A percentile compares a stretch with the other conserved stretches of the same genome.
Evolutionary conservation across 2,797 vertebrate species (phyloP).

Genomic region (Sebastes alutus): DNA sequence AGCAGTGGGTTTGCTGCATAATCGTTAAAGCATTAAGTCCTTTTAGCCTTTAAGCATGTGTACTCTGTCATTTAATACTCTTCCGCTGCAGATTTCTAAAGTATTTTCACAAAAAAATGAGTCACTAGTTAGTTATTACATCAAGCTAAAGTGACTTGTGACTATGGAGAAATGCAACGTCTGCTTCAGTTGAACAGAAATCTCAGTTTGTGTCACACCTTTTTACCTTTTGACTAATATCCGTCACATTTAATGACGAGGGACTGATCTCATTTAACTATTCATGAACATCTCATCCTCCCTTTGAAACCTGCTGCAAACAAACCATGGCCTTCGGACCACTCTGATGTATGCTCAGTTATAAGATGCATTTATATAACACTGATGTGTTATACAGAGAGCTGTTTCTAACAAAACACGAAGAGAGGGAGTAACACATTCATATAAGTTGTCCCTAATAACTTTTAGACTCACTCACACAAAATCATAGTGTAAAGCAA

Average conservation of each 20-base stretch:
- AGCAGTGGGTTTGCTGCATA: neutral
- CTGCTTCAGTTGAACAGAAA: slow-evolving; percentile 46
- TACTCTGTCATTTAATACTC: neutral
- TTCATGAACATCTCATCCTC: neutral
- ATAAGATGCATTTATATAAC: neutral
- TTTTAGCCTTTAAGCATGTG: neutral
- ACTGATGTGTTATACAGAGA: neutral
- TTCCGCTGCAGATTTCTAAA: neutral
- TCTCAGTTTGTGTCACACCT: slow-evolving; percentile 58
- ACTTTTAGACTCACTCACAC: neutral
- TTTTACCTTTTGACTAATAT: slow-evolving; percentile 52
- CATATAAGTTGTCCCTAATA: too few relatives aligned
- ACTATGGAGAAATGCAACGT: neutral
- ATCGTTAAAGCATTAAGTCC: neutral
- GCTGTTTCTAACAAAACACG: neutral
- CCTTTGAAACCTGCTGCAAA: neutral
- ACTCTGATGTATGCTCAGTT: neutral
- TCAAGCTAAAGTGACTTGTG: slow-evolving; percentile 1
- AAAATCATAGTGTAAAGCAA: neutral
- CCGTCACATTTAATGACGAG: slow-evolving; percentile 5
- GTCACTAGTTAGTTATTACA: neutral
- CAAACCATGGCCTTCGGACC: neutral
- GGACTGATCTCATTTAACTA: slow-evolving; percentile 24
- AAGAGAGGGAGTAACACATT: neutral
- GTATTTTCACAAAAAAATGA: neutral